phyloP scores from a whole-genome alignment of 1,140 invertebrate species.

The Meteorus sp. region DNA sequence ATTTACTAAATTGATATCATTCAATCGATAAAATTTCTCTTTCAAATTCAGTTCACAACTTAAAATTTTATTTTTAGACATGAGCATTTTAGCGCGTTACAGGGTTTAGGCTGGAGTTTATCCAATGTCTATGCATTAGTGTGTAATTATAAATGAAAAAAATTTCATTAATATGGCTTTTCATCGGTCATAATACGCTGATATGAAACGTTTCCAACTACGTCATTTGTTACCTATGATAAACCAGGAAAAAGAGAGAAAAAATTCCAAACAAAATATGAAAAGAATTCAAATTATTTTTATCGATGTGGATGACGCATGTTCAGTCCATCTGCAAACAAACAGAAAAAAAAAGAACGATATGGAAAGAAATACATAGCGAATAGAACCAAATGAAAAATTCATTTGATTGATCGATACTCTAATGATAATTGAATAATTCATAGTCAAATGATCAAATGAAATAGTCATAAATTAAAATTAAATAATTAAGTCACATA shows the following conservation, averaged over 20 bases:
- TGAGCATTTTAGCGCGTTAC: slow-evolving; percentile 20
- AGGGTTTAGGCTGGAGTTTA: slow-evolving; percentile 23
- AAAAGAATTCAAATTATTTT: too few species aligned
- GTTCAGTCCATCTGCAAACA: background rate
- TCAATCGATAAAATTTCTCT: too few species aligned
- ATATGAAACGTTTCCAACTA: too few species aligned
- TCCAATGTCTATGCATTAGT: slow-evolving; percentile 7
- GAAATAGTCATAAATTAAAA: background rate
- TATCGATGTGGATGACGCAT: background rate
- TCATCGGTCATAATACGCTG: too few species aligned
- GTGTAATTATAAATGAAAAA: background rate
- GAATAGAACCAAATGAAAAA: too few species aligned
- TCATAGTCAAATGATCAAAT: too few species aligned
- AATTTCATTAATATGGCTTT: too few species aligned
- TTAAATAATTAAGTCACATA: background rate
- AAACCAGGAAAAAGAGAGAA: background rate
- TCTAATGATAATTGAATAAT: too few species aligned
- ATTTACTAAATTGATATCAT: too few species aligned
- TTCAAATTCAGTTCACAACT: too few species aligned
- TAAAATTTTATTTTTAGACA: slow-evolving; percentile 1
- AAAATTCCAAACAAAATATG: background rate
- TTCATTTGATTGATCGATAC: slow-evolving; percentile 5
- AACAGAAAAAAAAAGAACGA: background rate
- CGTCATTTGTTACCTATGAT: too few species aligned
- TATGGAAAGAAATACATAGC: background rate